Evolutionary conservation across 2,797 vertebrate genomes (phyloP).

Genomic region (Gila robusta): DNA sequence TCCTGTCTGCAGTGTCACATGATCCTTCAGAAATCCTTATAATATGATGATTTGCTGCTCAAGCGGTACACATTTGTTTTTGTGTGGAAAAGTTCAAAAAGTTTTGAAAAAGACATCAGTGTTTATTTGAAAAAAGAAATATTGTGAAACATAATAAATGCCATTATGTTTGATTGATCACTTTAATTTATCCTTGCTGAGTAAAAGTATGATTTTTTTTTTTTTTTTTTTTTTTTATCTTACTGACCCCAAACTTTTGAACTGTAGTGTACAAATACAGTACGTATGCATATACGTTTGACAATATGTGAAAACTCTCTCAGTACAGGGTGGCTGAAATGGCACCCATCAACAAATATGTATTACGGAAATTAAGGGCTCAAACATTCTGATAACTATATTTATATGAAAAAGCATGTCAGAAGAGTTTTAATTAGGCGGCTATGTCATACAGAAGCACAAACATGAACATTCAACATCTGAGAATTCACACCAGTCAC

Average conservation of each 20-base stretch:
- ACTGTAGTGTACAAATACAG: background rate
- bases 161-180: background rate
- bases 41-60: background rate
- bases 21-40: no score
- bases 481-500: conserved; percentile 5
- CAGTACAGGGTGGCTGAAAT: background rate
- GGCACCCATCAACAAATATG: background rate
- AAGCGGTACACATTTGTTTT: background rate
- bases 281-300: background rate
- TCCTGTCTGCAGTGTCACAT: background rate
- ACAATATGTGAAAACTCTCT: background rate
- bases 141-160: background rate
- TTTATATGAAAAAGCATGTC: background rate
- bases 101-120: background rate
- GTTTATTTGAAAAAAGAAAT: background rate
- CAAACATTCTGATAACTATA: background rate
- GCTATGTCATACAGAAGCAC: background rate
- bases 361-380: background rate
- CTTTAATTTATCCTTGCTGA: background rate
- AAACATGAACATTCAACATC: conserved; percentile 5
- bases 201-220: background rate
- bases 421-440: conserved; percentile 4
- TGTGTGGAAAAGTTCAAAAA: background rate
- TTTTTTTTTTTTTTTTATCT: no score
- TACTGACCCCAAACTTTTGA: background rate